A percentile compares a stretch with the other conserved stretches of the same genome.
These are phyloP conservation scores for Hylaeus volcanicus DNA, from an alignment of 1,140 invertebrate genomes.

Conservation along the genomic window DNA sequence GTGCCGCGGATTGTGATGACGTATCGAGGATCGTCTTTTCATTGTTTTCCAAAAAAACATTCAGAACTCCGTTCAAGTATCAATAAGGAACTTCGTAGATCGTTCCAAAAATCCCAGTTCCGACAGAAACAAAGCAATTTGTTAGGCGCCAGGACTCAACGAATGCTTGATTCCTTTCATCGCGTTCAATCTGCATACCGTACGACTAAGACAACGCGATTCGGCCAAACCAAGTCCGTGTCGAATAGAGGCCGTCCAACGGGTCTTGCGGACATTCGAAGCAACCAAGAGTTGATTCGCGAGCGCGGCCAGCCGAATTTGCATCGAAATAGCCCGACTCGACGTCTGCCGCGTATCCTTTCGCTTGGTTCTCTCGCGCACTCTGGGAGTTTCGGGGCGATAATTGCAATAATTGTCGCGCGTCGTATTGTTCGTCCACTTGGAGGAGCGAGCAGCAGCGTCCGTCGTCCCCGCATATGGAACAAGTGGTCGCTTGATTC, in stretches of 20 bases:
- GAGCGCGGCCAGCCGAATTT: constrained; percentile 60
- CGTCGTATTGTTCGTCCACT: constrained; percentile 72
- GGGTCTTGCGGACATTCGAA: no score
- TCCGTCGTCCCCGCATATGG: constrained; percentile 71
- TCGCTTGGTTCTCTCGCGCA: constrained; percentile 27
- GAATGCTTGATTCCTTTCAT: no score
- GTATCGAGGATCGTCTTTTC: no score
- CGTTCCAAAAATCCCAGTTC: no score
- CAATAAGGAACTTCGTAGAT: no score
- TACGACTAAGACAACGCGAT: constrained; percentile 12
- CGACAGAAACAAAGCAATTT: no score
- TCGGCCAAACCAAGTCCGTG: no score
- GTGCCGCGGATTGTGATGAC: no score
- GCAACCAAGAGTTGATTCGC: not conserved
- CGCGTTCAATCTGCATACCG: constrained; percentile 23
- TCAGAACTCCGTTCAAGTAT: no score
- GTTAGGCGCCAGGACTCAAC: no score
- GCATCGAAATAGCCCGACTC: constrained; percentile 72
- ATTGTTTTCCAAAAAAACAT: no score
- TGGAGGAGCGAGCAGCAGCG: constrained; percentile 69
- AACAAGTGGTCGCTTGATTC: constrained; percentile 81
- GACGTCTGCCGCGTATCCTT: constrained; percentile 61
- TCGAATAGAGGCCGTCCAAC: no score
- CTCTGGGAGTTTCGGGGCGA: constrained; percentile 65
- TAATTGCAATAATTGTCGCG: constrained; percentile 80